A percentile compares a stretch with the other conserved stretches of the same genome.
These are phyloP conservation scores for Antheraea assamensis DNA, from an alignment of 2,888 invertebrate species.

Conservation along the genomic window DNA sequence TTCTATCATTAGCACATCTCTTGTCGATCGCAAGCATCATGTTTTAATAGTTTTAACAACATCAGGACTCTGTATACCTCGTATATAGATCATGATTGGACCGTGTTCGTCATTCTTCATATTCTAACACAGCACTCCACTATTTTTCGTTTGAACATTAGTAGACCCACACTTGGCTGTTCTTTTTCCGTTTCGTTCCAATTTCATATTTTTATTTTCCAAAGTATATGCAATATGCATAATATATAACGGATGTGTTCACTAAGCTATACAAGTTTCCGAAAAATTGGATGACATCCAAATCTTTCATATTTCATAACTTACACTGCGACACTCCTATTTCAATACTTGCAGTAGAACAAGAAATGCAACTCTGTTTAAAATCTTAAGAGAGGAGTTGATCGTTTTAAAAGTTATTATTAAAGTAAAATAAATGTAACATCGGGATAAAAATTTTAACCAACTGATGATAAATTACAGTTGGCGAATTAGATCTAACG, in stretches of 20 bases:
- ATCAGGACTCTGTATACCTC: too few relatives aligned
- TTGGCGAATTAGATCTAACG: neutral
- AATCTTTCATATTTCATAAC: neutral
- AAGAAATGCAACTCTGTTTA: constrained; percentile 1
- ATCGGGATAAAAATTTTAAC: neutral
- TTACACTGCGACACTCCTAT: neutral
- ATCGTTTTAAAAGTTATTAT: neutral
- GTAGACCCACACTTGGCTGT: neutral
- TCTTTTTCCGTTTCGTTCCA: neutral
- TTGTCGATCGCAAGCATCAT: too few relatives aligned
- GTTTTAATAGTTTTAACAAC: too few relatives aligned
- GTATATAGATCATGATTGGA: too few relatives aligned
- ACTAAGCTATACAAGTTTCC: neutral
- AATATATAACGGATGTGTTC: neutral
- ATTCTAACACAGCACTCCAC: too few relatives aligned
- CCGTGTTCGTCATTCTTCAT: too few relatives aligned
- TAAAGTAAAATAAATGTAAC: neutral
- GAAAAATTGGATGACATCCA: neutral
- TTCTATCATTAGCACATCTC: too few relatives aligned
- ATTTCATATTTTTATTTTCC: neutral
- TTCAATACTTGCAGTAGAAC: neutral
- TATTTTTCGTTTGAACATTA: too few relatives aligned
- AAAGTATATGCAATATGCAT: neutral
- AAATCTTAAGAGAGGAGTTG: neutral
- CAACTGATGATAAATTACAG: neutral